These are phyloP conservation scores for Myxocyprinus asiaticus DNA, from an alignment of 2,113 vertebrate genomes.

Conservation along the genomic window DNA sequence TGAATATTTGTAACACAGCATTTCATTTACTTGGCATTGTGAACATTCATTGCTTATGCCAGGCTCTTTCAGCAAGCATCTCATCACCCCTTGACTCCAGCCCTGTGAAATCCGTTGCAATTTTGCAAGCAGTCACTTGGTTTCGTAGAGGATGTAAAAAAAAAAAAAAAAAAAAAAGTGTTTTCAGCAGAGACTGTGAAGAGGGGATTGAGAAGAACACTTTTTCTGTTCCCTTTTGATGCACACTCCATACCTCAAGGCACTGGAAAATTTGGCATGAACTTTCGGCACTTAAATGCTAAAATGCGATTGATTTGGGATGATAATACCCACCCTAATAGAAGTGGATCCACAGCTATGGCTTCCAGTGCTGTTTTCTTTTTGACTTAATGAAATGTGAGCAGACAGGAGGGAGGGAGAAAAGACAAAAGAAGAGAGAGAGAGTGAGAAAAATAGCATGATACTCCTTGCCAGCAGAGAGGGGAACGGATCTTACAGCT, in stretches of 20 bases:
- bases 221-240: constrained; percentile 62
- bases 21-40: constrained; percentile 76
- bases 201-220: constrained; percentile 31
- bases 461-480: constrained; percentile 66
- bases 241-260: constrained; percentile 70
- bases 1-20: constrained; percentile 83
- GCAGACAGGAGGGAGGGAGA: constrained; percentile 65
- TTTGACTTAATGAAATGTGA: constrained; percentile 74
- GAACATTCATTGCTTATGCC: constrained; percentile 82
- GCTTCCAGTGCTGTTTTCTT: constrained; percentile 69
- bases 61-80: constrained; percentile 69
- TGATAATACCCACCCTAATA: constrained; percentile 78
- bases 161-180: constrained; percentile 35
- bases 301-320: constrained; percentile 77
- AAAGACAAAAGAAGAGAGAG: constrained; percentile 14
- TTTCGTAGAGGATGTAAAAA: constrained; percentile 32
- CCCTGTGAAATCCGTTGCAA: constrained; percentile 70
- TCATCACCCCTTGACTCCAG: constrained; percentile 66
- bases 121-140: constrained; percentile 64
- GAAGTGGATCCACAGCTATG: constrained; percentile 75
- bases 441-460: constrained; percentile 64
- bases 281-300: constrained; percentile 80
- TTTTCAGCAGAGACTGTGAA: constrained; percentile 39
- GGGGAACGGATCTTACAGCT: constrained; percentile 57
- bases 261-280: constrained; percentile 69